phyloP scores from a whole-genome alignment of 2,113 vertebrate species.

The Myanophis thanlyinensis region DNA sequence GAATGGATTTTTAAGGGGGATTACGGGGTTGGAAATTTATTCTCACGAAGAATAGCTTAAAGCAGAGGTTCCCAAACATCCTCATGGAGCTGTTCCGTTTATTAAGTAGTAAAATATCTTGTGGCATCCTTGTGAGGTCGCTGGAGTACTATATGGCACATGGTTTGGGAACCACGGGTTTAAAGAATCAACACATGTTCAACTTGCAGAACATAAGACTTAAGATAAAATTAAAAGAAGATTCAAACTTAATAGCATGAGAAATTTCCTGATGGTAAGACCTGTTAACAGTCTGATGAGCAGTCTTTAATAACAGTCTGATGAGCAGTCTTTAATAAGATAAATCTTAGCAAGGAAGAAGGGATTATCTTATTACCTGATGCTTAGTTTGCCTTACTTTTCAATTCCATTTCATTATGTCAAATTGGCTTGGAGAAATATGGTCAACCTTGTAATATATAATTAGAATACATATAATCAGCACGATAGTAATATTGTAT shows the following conservation, averaged over 20 bases:
- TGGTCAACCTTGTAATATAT: no score
- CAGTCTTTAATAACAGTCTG: no score
- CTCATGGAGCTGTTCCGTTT: background rate
- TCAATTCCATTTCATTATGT: no score
- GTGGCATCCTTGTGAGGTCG: background rate
- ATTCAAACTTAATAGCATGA: background rate
- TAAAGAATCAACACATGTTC: background rate
- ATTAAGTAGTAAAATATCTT: background rate
- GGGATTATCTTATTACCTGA: no score
- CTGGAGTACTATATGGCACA: background rate
- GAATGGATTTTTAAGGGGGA: background rate
- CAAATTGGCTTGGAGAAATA: no score
- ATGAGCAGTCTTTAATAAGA: no score
- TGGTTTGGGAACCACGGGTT: background rate
- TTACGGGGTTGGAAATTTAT: background rate
- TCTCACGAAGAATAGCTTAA: background rate
- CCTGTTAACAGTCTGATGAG: background rate
- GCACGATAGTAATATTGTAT: no score
- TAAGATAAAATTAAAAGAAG: background rate
- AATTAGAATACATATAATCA: no score
- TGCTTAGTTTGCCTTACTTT: no score
- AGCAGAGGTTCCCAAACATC: background rate
- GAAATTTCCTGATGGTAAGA: background rate
- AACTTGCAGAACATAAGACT: background rate
- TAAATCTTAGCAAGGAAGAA: no score